A percentile compares a stretch with the other conserved stretches of the same genome.
These are phyloP conservation scores for Cherax quadricarinatus DNA, from an alignment of 1,140 invertebrate genomes.

Conservation along the genomic window DNA sequence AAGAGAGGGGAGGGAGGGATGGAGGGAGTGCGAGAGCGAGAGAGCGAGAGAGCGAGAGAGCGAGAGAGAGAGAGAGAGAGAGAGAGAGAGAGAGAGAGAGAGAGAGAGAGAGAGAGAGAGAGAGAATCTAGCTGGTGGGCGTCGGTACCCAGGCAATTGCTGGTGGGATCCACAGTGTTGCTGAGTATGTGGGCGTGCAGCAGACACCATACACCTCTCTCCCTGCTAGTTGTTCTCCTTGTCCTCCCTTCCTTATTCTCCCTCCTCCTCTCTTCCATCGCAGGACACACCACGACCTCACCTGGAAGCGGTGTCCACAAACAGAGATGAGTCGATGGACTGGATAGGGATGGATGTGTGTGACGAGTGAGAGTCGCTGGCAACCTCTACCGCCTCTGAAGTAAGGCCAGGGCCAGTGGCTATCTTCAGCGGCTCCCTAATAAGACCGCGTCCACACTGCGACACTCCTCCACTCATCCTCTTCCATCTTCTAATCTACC, in stretches of 20 bases:
- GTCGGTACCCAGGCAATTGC: conserved; percentile 25
- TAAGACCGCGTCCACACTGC: conserved; percentile 31
- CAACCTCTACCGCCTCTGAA: conserved; percentile 31
- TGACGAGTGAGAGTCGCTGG: background rate
- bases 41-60: conserved; percentile 14
- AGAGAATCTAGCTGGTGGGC: too few relatives aligned
- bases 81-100: too few relatives aligned
- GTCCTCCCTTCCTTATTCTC: background rate
- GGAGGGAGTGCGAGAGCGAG: background rate
- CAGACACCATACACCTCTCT: background rate
- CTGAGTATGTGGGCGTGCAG: conserved; percentile 25
- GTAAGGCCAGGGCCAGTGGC: conserved; percentile 43
- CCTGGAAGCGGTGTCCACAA: too few relatives aligned
- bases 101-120: too few relatives aligned
- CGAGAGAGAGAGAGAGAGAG: conserved; percentile 4
- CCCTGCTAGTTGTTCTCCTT: too few relatives aligned
- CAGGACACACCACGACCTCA: too few relatives aligned
- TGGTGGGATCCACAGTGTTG: conserved; percentile 24
- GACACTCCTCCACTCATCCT: conserved; percentile 16
- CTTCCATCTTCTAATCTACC: background rate
- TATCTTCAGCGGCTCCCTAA: conserved; percentile 49
- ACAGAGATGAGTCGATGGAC: too few relatives aligned
- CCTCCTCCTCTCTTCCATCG: background rate
- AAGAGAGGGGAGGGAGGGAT: background rate
- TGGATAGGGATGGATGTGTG: too few relatives aligned